Evolutionary conservation across 37 sponge, comb jelly and placozoan species (phyloP).

Genomic region (Oopsacas minuta): DNA sequence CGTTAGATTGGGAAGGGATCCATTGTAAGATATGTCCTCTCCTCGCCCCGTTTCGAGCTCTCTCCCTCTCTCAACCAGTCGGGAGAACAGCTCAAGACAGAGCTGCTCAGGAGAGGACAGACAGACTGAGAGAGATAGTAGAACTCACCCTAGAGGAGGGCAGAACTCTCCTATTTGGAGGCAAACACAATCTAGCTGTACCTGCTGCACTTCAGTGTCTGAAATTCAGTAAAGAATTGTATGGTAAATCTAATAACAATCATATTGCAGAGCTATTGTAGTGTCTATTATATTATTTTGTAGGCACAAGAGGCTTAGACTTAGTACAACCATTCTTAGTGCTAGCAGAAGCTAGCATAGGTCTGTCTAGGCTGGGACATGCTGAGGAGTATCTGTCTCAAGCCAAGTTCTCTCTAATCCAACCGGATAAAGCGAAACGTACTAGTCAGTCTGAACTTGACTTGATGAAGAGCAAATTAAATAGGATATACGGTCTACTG

Average conservation of each 20-base stretch:
- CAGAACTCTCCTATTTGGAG: not conserved
- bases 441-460: not conserved
- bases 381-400: conserved; percentile 10
- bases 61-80: not conserved
- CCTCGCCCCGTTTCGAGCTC: not conserved
- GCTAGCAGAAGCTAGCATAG: conserved; percentile 14
- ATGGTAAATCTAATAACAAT: too few relatives aligned
- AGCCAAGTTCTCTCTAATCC: conserved; percentile 17
- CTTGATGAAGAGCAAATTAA: not conserved
- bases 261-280: too few relatives aligned
- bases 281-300: not conserved
- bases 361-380: not conserved
- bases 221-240: not conserved
- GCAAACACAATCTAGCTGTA: not conserved
- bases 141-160: not conserved
- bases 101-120: not conserved
- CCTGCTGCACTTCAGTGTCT: not conserved
- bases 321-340: not conserved
- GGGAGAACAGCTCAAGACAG: not conserved
- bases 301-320: not conserved
- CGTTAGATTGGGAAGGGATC: not conserved
- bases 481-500: conserved; percentile 2
- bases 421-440: not conserved
- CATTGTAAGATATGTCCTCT: not conserved
- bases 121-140: not conserved